Conservation (phyloP, 2,888 invertebrate genomes). For the Corbicula japonica region DNA sequence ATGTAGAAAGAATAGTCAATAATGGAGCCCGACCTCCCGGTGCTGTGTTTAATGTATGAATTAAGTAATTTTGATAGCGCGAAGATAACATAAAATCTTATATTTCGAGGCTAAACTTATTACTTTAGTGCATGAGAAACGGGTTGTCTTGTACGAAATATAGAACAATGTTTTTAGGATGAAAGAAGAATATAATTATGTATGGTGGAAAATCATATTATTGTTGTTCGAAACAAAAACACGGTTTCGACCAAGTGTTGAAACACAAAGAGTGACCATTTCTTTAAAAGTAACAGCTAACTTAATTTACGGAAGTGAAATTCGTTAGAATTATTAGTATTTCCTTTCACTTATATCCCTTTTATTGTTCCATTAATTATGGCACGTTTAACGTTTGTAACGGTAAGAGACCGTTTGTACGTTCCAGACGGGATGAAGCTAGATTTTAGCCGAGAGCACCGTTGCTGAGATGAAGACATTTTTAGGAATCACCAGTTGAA, state of each 20-base stretch:
- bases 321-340: too few species aligned
- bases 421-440: too few species aligned
- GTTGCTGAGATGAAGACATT: too few species aligned
- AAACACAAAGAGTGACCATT: too few species aligned
- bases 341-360: too few species aligned
- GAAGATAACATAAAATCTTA: neutral
- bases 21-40: constrained; percentile 3
- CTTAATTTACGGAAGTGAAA: too few species aligned
- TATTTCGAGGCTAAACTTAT: constrained; percentile 7
- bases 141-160: neutral
- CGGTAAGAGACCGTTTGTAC: too few species aligned
- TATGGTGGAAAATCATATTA: constrained; percentile 9
- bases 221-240: neutral
- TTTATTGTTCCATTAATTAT: too few species aligned
- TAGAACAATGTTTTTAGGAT: neutral
- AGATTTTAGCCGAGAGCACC: too few species aligned
- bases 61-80: constrained; percentile 13
- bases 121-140: neutral
- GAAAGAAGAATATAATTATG: neutral
- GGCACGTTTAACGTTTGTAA: too few species aligned
- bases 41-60: neutral
- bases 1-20: constrained; percentile 11
- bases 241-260: neutral
- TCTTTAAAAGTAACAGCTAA: too few species aligned
- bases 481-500: too few species aligned